A percentile compares a stretch with the other conserved stretches of the same genome.
Evolutionary conservation across 2,888 invertebrate species (phyloP).

Genomic region (Neria commutata): DNA sequence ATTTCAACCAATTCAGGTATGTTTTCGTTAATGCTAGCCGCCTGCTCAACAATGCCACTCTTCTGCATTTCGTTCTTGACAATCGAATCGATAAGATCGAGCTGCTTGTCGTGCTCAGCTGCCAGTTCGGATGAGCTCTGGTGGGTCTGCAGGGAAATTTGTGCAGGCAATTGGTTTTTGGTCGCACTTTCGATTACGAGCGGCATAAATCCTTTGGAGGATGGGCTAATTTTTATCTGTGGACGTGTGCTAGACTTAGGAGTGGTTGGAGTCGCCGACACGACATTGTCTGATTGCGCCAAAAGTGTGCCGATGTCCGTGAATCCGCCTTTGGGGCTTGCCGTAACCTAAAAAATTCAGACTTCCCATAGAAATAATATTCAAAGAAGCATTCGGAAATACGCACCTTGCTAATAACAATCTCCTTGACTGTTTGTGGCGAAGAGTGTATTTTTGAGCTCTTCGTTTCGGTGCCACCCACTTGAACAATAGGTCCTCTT

Average conservation of each 20-base stretch:
- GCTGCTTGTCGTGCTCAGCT: conserved; percentile 59
- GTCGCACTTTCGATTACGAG: conserved; percentile 52
- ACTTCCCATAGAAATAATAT: background rate
- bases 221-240: conserved; percentile 12
- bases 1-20: conserved; percentile 66
- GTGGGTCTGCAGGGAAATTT: conserved; percentile 61
- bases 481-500: conserved; percentile 40
- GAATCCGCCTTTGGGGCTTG: conserved; percentile 44
- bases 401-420: conserved; percentile 53
- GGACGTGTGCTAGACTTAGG: conserved; percentile 25
- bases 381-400: background rate
- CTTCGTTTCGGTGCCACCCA: conserved; percentile 33
- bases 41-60: conserved; percentile 38
- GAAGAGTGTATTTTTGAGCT: conserved; percentile 31
- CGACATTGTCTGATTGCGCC: conserved; percentile 29
- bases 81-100: conserved; percentile 61
- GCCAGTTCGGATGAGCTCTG: conserved; percentile 56
- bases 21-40: conserved; percentile 46
- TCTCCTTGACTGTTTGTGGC: conserved; percentile 49
- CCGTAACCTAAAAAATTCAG: conserved; percentile 29
- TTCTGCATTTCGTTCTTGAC: conserved; percentile 57
- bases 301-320: conserved; percentile 40
- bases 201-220: conserved; percentile 57
- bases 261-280: conserved; percentile 5
- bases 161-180: conserved; percentile 57